Evolutionary conservation across 1,140 invertebrate genomes (phyloP).

Genomic region (Drosophila sp.): DNA sequence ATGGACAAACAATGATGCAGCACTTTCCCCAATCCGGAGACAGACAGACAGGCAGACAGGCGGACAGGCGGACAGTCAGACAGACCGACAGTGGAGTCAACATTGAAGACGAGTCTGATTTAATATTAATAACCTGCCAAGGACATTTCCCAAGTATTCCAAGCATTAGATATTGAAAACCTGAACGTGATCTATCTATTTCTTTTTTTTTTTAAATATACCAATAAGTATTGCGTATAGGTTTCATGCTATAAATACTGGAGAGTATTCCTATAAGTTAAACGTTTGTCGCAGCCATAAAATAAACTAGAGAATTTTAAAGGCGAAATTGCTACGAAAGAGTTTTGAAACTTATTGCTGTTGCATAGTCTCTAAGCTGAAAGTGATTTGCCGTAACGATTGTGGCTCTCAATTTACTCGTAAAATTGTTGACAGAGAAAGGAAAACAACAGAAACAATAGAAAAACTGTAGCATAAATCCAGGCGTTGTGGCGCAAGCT

Average conservation of each 20-base stretch:
- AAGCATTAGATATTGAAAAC: conserved; percentile 25
- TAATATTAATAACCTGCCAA: conserved; percentile 42
- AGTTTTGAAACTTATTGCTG: conserved; percentile 34
- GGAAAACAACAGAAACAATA: conserved; percentile 14
- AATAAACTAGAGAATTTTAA: conserved; percentile 3
- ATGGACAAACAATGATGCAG: conserved; percentile 64
- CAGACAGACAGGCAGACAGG: not conserved
- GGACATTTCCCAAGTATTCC: not conserved
- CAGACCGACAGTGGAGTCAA: not conserved
- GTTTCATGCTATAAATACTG: conserved; percentile 14
- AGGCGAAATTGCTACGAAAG: conserved; percentile 28
- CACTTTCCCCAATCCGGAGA: conserved; percentile 43
- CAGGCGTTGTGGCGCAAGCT: conserved; percentile 59
- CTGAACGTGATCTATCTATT: conserved; percentile 20
- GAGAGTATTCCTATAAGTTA: conserved; percentile 8
- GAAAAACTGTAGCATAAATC: conserved; percentile 66
- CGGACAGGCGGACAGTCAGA: not conserved
- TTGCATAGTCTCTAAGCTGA: conserved; percentile 52
- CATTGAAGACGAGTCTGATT: conserved; percentile 18
- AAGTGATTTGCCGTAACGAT: conserved; percentile 75
- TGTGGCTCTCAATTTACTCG: conserved; percentile 72
- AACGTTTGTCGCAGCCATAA: conserved; percentile 29
- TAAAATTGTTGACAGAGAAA: conserved; percentile 69
- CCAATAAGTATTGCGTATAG: conserved; percentile 18
- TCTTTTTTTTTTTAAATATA: too few species aligned